Evolutionary conservation across 1,140 invertebrate genomes (phyloP), one percentile per base, ranked within the genome.

Genomic region (Leptoteleia sp.): DNA sequence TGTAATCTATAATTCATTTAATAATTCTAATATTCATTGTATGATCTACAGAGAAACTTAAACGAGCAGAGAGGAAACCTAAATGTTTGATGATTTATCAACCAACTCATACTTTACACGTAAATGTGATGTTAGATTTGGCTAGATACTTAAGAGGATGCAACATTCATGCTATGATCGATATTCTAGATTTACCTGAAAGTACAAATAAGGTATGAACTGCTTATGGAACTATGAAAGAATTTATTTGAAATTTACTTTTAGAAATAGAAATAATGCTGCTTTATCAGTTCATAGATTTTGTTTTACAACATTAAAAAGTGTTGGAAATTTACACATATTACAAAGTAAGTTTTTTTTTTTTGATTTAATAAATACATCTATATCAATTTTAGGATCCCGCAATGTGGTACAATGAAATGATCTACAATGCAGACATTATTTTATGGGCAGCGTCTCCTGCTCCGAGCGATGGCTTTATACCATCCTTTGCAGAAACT

Each of bases 71-170:
- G 38, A 67, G 64, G 29, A 82, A 79, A 61, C 84, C 83, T 12
- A 87, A 85, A 54, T 89, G 87, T 55, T 79, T 89, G 15, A 43
- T 90, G 42, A 59, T 89, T 4, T 89, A 89, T 50, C 81, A 85
- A 8, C 86, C 85, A 16, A 83, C 86, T 0, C 85, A 85, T 43
- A 65, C 67, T 7, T 67, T 83, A 6, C 88, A 90, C 22, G 79
- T 87, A 1, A 84, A 84, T 31, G 87, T 84, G 17, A 87, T 89
- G 81, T 31, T 79, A 5, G 83, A 86, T 13, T 64, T 89, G 22
- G 77, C 85, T 0, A 81, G 78, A 17, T 89, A 89, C 37, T 76
- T 90, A 54, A 83, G 81, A 79, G 70, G 71, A 29, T 89, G 84
- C 38, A 82, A 85, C 31, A 81, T 90, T 11, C 81, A 87, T 65